Evolutionary conservation across 1,140 invertebrate genomes (phyloP), one percentile per base, ranked within the genome.

Genomic region (Popillia japonica): DNA sequence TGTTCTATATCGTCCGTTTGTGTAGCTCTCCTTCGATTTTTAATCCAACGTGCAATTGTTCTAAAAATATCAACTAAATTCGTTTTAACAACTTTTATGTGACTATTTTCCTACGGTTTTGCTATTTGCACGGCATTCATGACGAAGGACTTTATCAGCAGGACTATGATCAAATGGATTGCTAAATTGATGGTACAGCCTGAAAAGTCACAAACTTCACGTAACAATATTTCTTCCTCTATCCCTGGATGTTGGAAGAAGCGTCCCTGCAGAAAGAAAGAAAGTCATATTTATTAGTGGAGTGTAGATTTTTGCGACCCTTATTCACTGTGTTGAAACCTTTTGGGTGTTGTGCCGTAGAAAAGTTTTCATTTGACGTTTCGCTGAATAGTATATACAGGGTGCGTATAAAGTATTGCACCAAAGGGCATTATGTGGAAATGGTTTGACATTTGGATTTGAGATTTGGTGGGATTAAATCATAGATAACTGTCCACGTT

Each of bases 181-280:
- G 44, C 41, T 11, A 76, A 27, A 11, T 27, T 76, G 17, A 14
- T 48, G n/a, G 75, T 14, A 23, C 75, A 76, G 6, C 75, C 75
- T 17, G 75, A 9, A 6, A 17, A n/a, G 20, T 76, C 75, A 20
- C 75, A 76, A 0, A 74, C n/a, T 7, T 74, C 72, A 14, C 72
- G 34, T 74, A 44, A n/a, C 14, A 14, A 14, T n/a, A 34, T 1
- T 34, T 34, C 27, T 4, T 34, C 10, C 0, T 41, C 6, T 22
- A 81, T 82, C 3, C 82, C 80, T 3, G 83, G 83, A 80, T 83
- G 72, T 6, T 82, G 82, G 40, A 40, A 83, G 75, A 83, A 83
- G 41, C 48, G 76, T 10, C 82, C 79, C 61, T 68, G 14, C 3
- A 14, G 8, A 23, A 48, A 17, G n/a, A 7, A 48, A 68, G 72